Evolutionary conservation across 2,113 vertebrate species (phyloP).

Genomic region (Sisor rabdophorus): DNA sequence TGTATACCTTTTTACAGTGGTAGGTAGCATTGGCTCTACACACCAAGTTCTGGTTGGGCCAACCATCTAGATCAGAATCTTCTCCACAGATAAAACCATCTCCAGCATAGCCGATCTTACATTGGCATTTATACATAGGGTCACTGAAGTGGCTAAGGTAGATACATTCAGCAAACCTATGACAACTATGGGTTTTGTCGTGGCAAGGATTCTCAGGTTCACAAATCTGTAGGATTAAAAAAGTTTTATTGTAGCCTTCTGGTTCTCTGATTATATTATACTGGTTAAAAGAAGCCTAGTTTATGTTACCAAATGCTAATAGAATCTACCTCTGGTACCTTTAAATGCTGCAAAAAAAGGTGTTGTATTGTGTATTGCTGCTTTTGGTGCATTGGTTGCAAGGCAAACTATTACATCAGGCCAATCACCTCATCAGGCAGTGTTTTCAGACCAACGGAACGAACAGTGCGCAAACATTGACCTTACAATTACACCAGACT

Average conservation of each 20-base stretch:
- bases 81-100: slow-evolving; percentile 93
- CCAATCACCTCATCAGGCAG: too few relatives aligned
- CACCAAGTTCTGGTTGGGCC: slow-evolving; percentile 92
- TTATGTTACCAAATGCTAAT: not conserved
- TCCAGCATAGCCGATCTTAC: slow-evolving; percentile 89
- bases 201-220: slow-evolving; percentile 94
- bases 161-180: slow-evolving; percentile 86
- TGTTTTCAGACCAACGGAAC: too few relatives aligned
- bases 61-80: slow-evolving; percentile 95
- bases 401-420: too few relatives aligned
- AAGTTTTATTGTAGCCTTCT: not conserved
- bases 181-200: slow-evolving; percentile 90
- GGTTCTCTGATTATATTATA: not conserved
- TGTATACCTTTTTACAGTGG: slow-evolving; percentile 86
- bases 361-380: too few relatives aligned
- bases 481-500: too few relatives aligned
- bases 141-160: slow-evolving; percentile 94
- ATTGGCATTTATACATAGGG: slow-evolving; percentile 96
- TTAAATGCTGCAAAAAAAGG: not conserved
- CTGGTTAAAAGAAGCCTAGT: not conserved
- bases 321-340: not conserved
- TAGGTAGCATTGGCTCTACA: slow-evolving; percentile 88
- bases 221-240: slow-evolving; percentile 74
- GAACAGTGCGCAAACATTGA: too few relatives aligned
- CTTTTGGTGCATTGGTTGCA: too few relatives aligned